These are phyloP conservation scores for Danionella cerebrum DNA, from an alignment of 2,113 vertebrate species.

Conservation along the genomic window DNA sequence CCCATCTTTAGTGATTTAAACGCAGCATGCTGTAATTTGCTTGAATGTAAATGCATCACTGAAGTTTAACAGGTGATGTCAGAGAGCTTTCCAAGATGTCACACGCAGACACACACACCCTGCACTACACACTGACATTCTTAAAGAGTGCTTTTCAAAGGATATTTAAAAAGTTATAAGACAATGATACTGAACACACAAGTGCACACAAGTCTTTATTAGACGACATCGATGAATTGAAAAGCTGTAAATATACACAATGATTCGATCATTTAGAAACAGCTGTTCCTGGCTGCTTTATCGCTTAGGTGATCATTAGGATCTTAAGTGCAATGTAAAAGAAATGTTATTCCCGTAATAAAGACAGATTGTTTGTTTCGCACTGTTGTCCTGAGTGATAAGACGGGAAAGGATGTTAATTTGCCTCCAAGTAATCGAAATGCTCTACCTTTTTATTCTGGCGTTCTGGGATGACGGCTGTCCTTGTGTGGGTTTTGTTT, in stretches of 20 bases:
- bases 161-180: conserved; percentile 5
- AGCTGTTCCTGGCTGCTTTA: background rate
- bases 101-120: conserved; percentile 7
- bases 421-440: too few species aligned
- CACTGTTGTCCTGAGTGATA: background rate
- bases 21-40: conserved; percentile 39
- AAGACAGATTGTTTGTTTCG: background rate
- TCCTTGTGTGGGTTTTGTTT: too few species aligned
- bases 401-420: too few species aligned
- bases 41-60: conserved; percentile 29
- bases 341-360: background rate
- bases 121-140: background rate
- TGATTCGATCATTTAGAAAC: background rate
- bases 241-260: background rate
- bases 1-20: conserved; percentile 37
- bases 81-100: conserved; percentile 36
- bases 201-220: background rate
- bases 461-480: too few species aligned
- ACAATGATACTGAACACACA: background rate
- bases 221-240: background rate
- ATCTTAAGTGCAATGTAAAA: background rate
- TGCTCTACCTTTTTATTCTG: too few species aligned
- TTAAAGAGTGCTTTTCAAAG: conserved; percentile 14
- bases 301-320: background rate
- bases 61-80: conserved; percentile 35